Evolutionary conservation across 1,140 invertebrate species (phyloP), one percentile per base, ranked within the genome.

Genomic region (Drosophila saltans): DNA sequence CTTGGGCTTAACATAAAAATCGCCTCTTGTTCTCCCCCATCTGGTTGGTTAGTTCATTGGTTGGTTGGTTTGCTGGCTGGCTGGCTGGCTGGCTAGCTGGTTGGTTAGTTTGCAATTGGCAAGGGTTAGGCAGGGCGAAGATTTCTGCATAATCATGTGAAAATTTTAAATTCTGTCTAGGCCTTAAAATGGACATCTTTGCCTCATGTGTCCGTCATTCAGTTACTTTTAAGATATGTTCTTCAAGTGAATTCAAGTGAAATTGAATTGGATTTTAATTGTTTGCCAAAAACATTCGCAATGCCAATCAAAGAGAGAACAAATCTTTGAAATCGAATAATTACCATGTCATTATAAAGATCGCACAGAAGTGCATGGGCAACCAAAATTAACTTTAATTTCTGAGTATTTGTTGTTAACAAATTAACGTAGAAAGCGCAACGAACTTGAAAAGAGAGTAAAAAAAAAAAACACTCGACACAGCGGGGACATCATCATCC

Each of bases 1-100:
- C 84, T 89, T 89, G 80, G 89, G 84, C 84, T 89, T 89, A 89
- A 89, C 84, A 89, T 89, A 89, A 89, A 88, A 89, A 89, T 89
- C 84, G 84, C 84, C 84, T 78, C 84, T 81, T 83, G 80, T 71
- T 62, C 75, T 83, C 75, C 74, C 33, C 33, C 33, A 36, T 2
- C 33, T 36, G 83, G 82, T 70, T 84, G 72, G 76, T 76, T 88
- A 78, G 16, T 16, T 16, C 16, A 16, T 16, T 16, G 16, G 80
- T 70, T 84, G 73, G 74, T 80, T 88, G 80, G 83, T 80, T 80
- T 88, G 68, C 80, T 83, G 73, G 77, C 65, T 55, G 68, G 60
- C n/a, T n/a, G n/a, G 80, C 68, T 83, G 73, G 74, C 83, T 83
- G 80, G 83, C 83, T 80, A 88, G 68, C 80, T 83, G 73, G 77